Evolutionary conservation across 2,113 vertebrate genomes (phyloP).

Genomic region (Notarius quadriscutis): DNA sequence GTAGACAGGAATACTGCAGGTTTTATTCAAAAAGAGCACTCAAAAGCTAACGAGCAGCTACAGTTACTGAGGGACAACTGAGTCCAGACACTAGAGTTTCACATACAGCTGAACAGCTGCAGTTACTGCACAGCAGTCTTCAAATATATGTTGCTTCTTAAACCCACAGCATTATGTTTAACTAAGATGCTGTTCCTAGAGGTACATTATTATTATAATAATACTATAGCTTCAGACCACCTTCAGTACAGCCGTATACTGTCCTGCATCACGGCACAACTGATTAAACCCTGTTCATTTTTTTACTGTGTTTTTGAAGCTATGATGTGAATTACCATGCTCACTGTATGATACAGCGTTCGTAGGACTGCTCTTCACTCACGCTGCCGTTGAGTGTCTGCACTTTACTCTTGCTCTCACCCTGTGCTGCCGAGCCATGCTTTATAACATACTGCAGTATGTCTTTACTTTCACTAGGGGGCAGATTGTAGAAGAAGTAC

Average conservation of each 20-base stretch:
- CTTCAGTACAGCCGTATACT: not conserved
- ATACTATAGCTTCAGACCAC: not conserved
- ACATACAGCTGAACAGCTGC: not conserved
- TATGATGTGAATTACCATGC: not conserved
- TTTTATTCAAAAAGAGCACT: not conserved
- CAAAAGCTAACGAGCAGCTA: conserved; percentile 30
- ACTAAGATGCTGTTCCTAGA: conserved; percentile 11
- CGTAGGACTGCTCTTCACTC: conserved; percentile 64
- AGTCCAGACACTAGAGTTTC: not conserved
- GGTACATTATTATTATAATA: not conserved
- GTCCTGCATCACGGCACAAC: not conserved
- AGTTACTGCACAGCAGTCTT: conserved; percentile 25
- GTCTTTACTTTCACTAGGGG: conserved; percentile 87
- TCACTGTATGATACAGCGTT: conserved; percentile 83
- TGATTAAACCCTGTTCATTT: not conserved
- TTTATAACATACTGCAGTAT: conserved; percentile 78
- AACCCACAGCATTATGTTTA: not conserved
- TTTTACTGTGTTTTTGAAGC: not conserved
- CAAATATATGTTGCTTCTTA: not conserved
- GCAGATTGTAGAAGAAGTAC: conserved; percentile 91
- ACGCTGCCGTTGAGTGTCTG: not conserved
- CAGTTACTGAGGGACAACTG: not conserved
- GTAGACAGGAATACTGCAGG: not conserved
- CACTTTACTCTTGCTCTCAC: conserved; percentile 48
- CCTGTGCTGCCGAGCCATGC: conserved; percentile 52